phyloP scores from a whole-genome alignment of 2,113 vertebrate genomes.

The Equus quagga region DNA sequence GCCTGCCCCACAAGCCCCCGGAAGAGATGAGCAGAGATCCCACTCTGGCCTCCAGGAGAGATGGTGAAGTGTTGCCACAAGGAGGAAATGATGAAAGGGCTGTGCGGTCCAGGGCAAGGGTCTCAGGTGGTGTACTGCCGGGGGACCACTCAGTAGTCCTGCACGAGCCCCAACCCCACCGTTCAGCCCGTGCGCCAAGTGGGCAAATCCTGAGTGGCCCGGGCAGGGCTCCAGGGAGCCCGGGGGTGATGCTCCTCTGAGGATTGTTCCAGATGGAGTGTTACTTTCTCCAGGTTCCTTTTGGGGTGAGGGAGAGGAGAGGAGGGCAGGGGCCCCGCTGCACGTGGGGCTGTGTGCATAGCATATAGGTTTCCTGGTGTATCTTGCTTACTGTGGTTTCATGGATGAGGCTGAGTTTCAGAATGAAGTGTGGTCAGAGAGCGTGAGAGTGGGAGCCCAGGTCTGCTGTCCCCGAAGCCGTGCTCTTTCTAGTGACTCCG shows the following conservation, averaged over 20 bases:
- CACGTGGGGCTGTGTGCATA: accelerated
- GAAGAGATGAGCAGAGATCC: background rate
- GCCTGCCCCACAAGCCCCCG: background rate
- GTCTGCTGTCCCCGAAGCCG: background rate
- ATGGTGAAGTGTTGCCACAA: accelerated
- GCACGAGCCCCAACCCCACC: no score
- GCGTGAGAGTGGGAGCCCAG: background rate
- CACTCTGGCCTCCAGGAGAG: background rate
- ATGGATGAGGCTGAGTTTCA: background rate
- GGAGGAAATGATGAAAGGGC: background rate
- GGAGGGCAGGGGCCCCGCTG: background rate
- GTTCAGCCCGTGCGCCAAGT: accelerated
- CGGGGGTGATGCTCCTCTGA: background rate
- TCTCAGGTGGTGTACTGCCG: background rate
- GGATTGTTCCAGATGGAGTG: no score
- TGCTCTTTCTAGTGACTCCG: background rate
- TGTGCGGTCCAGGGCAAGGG: background rate
- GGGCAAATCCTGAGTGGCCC: background rate
- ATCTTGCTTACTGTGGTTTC: background rate
- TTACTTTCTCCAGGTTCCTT: background rate
- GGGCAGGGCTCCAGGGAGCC: background rate
- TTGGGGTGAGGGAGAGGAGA: background rate
- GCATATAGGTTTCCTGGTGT: background rate
- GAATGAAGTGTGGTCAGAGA: background rate
- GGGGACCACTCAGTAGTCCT: background rate